phyloP scores from a whole-genome alignment of 2,113 vertebrate genomes.

The Penelope pileata region DNA sequence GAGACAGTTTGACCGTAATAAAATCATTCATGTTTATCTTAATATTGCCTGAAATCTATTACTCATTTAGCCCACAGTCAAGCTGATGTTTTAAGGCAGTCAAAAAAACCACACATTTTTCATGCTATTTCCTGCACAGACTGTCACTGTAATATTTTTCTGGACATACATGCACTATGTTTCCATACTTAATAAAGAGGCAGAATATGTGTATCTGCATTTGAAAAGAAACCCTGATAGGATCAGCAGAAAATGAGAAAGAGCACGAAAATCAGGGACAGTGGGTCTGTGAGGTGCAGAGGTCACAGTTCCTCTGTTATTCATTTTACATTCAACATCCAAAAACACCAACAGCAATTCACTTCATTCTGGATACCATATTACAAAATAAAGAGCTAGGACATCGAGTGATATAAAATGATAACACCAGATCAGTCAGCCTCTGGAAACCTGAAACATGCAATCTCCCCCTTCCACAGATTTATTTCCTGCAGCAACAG shows the following conservation, averaged over 20 bases:
- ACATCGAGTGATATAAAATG: not conserved
- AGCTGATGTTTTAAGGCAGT: not conserved
- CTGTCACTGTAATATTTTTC: not conserved
- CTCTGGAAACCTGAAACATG: slow-evolving; percentile 2
- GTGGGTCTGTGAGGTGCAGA: fast-evolving
- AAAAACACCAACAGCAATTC: not conserved
- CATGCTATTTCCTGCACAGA: not conserved
- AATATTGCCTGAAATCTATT: not conserved
- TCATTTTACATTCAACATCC: not conserved
- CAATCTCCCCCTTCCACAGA: not conserved
- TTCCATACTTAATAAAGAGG: too few relatives aligned
- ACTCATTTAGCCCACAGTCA: not conserved
- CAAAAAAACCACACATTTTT: not conserved
- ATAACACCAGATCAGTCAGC: not conserved
- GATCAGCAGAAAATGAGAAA: not conserved
- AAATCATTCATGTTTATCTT: not conserved
- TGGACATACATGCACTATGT: not conserved
- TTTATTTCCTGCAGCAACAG: not conserved
- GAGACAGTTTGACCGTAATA: not conserved
- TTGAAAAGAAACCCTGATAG: not conserved
- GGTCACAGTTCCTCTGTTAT: not conserved
- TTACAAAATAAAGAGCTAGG: not conserved
- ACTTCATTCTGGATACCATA: not conserved
- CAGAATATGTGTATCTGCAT: not conserved
- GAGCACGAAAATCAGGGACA: not conserved